phyloP scores from a whole-genome alignment of 2,888 invertebrate genomes.

The Falcaria lacertinaria region DNA sequence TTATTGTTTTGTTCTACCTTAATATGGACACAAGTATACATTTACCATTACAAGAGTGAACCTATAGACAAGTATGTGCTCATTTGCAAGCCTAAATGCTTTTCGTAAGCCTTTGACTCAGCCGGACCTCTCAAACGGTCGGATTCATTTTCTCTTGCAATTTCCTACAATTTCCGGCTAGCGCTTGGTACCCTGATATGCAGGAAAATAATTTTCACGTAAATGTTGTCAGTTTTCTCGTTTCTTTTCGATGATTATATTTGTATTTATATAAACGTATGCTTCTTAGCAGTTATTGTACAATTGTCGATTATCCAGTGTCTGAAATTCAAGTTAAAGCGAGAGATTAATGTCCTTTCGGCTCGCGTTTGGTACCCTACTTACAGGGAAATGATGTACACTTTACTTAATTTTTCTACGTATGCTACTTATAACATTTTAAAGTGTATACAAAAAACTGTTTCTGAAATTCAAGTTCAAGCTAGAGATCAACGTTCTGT shows the following conservation, averaged over 20 bases:
- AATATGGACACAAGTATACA: no score
- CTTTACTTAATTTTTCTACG: no score
- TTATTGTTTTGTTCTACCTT: no score
- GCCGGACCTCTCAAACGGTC: conserved; percentile 64
- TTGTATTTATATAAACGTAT: not conserved
- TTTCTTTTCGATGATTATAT: not conserved
- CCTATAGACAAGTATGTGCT: not conserved
- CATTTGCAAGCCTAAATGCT: conserved; percentile 25
- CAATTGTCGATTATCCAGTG: no score
- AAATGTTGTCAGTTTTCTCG: conserved; percentile 30
- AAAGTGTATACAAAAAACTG: no score
- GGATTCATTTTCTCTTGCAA: conserved; percentile 78
- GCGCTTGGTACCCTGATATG: conserved; percentile 64
- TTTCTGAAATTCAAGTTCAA: conserved; percentile 56
- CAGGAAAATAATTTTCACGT: conserved; percentile 66
- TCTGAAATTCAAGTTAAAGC: no score
- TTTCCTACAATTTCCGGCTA: conserved; percentile 79
- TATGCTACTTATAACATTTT: no score
- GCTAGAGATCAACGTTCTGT: conserved; percentile 67
- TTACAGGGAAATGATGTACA: no score
- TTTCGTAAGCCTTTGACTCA: conserved; percentile 22
- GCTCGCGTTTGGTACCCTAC: no score
- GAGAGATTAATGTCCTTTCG: no score
- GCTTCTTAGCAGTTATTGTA: no score
- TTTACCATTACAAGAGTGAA: no score